These are phyloP conservation scores for Galeopsomyia nigrocyanea DNA, from an alignment of 2,888 invertebrate genomes.

Conservation along the genomic window DNA sequence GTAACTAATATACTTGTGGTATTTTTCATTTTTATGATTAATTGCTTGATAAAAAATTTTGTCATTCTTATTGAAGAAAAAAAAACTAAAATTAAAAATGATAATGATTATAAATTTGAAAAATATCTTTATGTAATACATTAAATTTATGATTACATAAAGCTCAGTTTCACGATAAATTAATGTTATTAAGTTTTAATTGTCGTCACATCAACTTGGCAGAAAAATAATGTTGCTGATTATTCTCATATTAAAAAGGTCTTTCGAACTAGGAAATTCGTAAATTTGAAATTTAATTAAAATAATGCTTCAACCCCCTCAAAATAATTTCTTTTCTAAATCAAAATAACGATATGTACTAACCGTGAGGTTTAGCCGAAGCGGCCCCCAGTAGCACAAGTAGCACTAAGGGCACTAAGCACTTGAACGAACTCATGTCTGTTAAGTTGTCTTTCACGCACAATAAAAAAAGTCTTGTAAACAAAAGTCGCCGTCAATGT, in stretches of 20 bases:
- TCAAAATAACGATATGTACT: slow-evolving; percentile 43
- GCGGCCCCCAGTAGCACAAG: slow-evolving; percentile 54
- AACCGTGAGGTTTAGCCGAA: slow-evolving; percentile 56
- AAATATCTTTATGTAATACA: background rate
- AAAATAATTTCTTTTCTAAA: too few species aligned
- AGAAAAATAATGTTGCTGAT: too few species aligned
- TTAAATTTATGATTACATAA: background rate
- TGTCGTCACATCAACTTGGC: too few species aligned
- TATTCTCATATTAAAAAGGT: too few species aligned
- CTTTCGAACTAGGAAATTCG: too few species aligned
- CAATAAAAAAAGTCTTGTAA: background rate
- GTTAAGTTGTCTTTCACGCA: slow-evolving; percentile 20
- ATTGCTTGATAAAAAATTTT: too few species aligned
- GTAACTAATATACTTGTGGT: too few species aligned
- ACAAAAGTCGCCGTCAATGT: slow-evolving; percentile 23
- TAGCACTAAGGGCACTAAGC: slow-evolving; percentile 58
- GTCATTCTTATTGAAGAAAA: background rate
- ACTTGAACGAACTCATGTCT: slow-evolving; percentile 57
- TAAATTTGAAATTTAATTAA: too few species aligned
- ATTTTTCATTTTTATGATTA: too few species aligned
- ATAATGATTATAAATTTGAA: background rate
- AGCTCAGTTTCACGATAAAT: too few species aligned
- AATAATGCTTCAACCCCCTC: too few species aligned
- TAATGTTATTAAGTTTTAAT: too few species aligned
- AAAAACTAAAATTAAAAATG: background rate